These are phyloP conservation scores for Falco concolor DNA, from an alignment of 2,797 vertebrate genomes.

Conservation along the genomic window DNA sequence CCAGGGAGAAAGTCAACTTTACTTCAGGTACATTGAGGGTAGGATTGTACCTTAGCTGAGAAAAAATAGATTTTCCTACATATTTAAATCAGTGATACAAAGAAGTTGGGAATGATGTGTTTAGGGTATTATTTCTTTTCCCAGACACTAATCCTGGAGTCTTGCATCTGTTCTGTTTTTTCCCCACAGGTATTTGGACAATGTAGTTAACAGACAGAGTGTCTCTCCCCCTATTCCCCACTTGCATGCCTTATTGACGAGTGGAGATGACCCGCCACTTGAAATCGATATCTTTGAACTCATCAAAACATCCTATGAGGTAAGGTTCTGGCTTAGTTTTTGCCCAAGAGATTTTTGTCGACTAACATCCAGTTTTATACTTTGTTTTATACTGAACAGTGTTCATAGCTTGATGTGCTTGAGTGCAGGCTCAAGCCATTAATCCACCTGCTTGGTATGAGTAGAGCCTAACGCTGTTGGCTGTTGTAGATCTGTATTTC, in stretches of 20 bases:
- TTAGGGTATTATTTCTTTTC: background rate
- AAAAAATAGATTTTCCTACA: background rate
- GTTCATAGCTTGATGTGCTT: background rate
- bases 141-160: background rate
- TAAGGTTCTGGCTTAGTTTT: conserved; percentile 48
- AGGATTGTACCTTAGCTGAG: background rate
- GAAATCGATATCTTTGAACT: conserved; percentile 92
- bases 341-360: background rate
- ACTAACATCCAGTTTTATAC: background rate
- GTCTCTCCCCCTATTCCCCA: conserved; percentile 88
- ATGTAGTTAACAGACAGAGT: conserved; percentile 89
- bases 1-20: background rate
- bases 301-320: conserved; percentile 91
- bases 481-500: background rate
- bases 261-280: conserved; percentile 84
- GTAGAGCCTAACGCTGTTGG: background rate
- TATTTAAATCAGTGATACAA: background rate
- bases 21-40: background rate
- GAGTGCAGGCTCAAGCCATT: background rate
- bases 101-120: background rate
- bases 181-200: conserved; percentile 87
- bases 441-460: background rate
- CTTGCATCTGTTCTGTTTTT: background rate
- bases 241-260: conserved; percentile 87
- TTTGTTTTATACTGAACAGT: background rate